Evolutionary conservation across 2,113 vertebrate genomes (phyloP).

Genomic region (Panthera leo): DNA sequence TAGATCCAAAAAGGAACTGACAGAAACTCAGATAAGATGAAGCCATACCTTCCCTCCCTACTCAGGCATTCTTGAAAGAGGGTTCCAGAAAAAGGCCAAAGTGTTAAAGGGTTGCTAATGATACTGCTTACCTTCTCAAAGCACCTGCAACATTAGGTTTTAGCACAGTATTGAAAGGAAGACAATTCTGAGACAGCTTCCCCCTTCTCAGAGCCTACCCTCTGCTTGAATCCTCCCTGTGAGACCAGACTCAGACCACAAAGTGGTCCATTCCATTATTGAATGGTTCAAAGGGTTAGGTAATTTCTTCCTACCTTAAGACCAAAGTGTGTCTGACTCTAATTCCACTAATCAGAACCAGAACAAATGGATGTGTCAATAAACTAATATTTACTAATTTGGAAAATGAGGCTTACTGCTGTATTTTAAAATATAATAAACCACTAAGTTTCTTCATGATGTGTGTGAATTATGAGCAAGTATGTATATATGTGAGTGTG

Average conservation of each 20-base stretch:
- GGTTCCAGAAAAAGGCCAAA: background rate
- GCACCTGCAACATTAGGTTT: background rate
- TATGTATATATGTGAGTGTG: background rate
- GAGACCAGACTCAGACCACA: background rate
- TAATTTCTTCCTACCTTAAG: background rate
- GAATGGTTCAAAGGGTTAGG: background rate
- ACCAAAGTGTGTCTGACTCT: background rate
- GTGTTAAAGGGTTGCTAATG: background rate
- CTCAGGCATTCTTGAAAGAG: background rate
- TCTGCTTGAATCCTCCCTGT: background rate
- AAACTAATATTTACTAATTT: conserved; percentile 17
- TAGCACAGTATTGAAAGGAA: background rate
- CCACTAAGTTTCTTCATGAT: background rate
- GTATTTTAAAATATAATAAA: background rate
- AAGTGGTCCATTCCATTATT: background rate
- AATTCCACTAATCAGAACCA: background rate
- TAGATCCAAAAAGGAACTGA: conserved; percentile 2
- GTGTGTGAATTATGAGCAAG: conserved; percentile 14
- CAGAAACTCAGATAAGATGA: background rate
- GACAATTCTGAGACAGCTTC: background rate
- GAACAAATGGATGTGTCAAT: conserved; percentile 13
- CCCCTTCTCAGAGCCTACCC: background rate
- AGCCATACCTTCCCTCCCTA: background rate
- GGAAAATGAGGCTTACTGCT: background rate
- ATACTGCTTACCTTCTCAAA: background rate